Conservation (phyloP, 2,797 vertebrate species). For the Bradypodion pumilum region DNA sequence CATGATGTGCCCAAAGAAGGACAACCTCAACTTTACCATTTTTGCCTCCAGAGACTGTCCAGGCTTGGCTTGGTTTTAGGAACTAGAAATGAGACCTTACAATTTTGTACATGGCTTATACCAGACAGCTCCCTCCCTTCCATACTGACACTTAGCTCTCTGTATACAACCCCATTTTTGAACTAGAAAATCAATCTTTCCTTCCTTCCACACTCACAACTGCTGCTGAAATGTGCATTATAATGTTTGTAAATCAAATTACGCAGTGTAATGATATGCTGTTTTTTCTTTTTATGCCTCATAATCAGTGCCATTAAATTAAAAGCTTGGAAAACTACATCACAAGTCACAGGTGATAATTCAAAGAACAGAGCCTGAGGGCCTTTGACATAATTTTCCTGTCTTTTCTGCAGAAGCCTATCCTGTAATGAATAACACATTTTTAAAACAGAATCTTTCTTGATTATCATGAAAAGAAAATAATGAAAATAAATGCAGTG, state of each 20-base stretch:
- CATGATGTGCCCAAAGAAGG: too few relatives aligned
- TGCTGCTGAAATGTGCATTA: background rate
- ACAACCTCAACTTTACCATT: too few relatives aligned
- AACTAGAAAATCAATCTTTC: too few relatives aligned
- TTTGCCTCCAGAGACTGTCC: too few relatives aligned
- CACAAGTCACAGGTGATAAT: background rate
- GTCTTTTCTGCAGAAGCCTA: background rate
- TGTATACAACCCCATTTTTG: too few relatives aligned
- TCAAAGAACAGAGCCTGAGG: background rate
- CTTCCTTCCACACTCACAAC: background rate
- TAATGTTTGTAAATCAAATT: background rate
- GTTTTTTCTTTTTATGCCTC: background rate
- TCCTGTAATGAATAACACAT: slow-evolving; percentile 4
- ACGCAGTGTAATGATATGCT: background rate
- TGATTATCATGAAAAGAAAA: background rate
- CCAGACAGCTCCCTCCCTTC: too few relatives aligned
- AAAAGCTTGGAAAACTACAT: slow-evolving; percentile 2
- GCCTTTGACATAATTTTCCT: background rate
- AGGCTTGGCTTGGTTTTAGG: too few relatives aligned
- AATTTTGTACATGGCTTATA: too few relatives aligned
- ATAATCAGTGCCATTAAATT: slow-evolving; percentile 4
- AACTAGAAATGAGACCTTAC: too few relatives aligned
- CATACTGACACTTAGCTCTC: too few relatives aligned
- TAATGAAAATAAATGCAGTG: slow-evolving; percentile 20
- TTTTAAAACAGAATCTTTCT: background rate